Percentiles rank a stretch among this genome's conserved stretches.
phyloP scores from a whole-genome alignment of 2,888 invertebrate genomes.

The Neoitamus cyanurus region DNA sequence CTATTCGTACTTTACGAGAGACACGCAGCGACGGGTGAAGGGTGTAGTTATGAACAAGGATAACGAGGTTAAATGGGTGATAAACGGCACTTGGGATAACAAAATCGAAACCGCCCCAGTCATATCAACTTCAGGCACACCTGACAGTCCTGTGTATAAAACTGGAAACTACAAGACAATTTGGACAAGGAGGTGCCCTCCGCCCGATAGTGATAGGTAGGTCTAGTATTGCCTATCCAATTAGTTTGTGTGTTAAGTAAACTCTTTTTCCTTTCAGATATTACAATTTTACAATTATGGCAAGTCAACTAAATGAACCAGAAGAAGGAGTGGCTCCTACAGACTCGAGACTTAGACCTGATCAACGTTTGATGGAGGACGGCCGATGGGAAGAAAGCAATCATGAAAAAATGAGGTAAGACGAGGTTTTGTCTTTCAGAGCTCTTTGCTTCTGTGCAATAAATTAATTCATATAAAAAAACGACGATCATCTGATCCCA shows the following conservation, averaged over 20 bases:
- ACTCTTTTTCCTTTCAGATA: slow-evolving; percentile 67
- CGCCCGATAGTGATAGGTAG: slow-evolving; percentile 75
- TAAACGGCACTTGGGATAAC: slow-evolving; percentile 93
- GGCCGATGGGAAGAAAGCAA: slow-evolving; percentile 94
- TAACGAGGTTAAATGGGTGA: slow-evolving; percentile 80
- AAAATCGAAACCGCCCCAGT: slow-evolving; percentile 95
- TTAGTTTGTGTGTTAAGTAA: not conserved
- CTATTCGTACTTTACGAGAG: slow-evolving; percentile 98
- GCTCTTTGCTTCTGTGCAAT: too few relatives aligned
- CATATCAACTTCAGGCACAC: slow-evolving; percentile 73
- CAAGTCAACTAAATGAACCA: slow-evolving; percentile 95
- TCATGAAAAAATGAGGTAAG: slow-evolving; percentile 76
- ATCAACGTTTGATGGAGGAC: slow-evolving; percentile 97
- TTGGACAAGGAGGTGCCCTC: slow-evolving; percentile 86
- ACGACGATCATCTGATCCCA: too few relatives aligned
- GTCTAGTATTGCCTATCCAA: slow-evolving; percentile 51
- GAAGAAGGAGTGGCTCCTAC: slow-evolving; percentile 95
- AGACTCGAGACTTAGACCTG: slow-evolving; percentile 91
- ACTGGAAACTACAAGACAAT: slow-evolving; percentile 86
- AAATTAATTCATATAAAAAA: too few relatives aligned
- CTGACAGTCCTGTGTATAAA: slow-evolving; percentile 89
- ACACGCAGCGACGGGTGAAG: slow-evolving; percentile 91
- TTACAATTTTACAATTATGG: slow-evolving; percentile 95
- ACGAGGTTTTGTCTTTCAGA: not conserved
- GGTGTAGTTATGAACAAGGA: slow-evolving; percentile 80